Percentiles rank a stretch among this genome's conserved stretches.
phyloP scores from a whole-genome alignment of 2,797 vertebrate species.

The Muscicapa comitata region DNA sequence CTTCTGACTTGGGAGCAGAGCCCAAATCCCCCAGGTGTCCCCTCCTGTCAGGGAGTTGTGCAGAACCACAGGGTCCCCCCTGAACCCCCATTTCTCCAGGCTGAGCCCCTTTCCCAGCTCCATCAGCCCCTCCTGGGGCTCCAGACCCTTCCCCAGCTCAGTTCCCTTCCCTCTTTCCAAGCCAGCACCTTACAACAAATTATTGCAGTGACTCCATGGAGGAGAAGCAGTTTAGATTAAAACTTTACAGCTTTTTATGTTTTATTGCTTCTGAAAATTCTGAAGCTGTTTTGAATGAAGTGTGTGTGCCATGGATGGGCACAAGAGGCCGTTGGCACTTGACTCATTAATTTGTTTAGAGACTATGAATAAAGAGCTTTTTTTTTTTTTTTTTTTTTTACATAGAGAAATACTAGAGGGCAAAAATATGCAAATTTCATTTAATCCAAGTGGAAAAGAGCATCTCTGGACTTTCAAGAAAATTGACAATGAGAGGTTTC shows the following conservation, averaged over 20 bases:
- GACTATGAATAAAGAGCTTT: not conserved
- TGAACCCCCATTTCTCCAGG: not conserved
- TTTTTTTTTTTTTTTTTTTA: not conserved
- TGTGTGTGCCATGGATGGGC: not conserved
- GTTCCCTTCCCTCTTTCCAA: not conserved
- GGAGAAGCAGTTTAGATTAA: not conserved
- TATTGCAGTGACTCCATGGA: not conserved
- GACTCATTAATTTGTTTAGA: not conserved
- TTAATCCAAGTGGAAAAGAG: not conserved
- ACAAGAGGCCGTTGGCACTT: not conserved
- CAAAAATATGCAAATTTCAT: not conserved
- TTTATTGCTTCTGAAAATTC: not conserved
- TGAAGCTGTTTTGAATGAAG: not conserved
- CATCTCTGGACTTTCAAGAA: not conserved
- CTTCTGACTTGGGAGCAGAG: not conserved
- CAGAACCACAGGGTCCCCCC: not conserved
- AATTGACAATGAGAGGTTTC: not conserved
- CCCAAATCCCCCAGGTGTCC: fast-evolving
- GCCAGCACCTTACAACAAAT: not conserved
- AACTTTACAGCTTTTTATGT: not conserved
- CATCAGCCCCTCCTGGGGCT: not conserved
- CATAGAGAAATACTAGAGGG: not conserved
- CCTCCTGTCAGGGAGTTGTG: not conserved
- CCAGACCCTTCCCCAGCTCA: not conserved
- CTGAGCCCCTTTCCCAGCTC: not conserved